A percentile compares a stretch with the other conserved stretches of the same genome.
These are phyloP conservation scores for Panagrolaimus sp. DNA, from an alignment of 1,140 invertebrate genomes.

Conservation along the genomic window DNA sequence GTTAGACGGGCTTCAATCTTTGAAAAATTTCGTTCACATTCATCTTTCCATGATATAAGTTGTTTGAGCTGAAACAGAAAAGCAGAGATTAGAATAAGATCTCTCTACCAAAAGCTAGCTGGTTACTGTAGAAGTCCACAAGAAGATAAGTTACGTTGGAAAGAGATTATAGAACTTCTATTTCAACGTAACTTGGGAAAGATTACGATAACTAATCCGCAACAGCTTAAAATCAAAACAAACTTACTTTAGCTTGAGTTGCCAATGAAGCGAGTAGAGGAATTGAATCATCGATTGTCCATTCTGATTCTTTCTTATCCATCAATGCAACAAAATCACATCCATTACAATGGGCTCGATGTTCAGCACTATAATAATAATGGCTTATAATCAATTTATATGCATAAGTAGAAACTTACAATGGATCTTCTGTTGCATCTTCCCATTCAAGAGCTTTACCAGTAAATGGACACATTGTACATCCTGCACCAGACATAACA, in stretches of 20 bases:
- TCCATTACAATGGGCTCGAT: background rate
- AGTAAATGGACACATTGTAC: background rate
- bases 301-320: background rate
- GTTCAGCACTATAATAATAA: background rate
- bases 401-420: too few species aligned
- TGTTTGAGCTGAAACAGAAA: background rate
- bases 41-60: background rate
- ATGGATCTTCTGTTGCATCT: slow-evolving; percentile 2
- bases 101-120: too few species aligned
- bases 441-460: background rate
- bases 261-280: background rate
- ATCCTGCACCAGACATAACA: background rate
- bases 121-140: too few species aligned
- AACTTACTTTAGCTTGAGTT: background rate
- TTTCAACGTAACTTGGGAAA: too few species aligned
- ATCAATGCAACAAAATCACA: background rate
- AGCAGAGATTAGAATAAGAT: too few species aligned
- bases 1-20: background rate
- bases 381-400: too few species aligned
- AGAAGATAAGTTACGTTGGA: too few species aligned
- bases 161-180: too few species aligned
- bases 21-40: background rate
- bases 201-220: too few species aligned
- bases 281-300: background rate
- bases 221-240: too few species aligned